Conservation (phyloP, 1,140 invertebrate species). For the Apis florea region DNA sequence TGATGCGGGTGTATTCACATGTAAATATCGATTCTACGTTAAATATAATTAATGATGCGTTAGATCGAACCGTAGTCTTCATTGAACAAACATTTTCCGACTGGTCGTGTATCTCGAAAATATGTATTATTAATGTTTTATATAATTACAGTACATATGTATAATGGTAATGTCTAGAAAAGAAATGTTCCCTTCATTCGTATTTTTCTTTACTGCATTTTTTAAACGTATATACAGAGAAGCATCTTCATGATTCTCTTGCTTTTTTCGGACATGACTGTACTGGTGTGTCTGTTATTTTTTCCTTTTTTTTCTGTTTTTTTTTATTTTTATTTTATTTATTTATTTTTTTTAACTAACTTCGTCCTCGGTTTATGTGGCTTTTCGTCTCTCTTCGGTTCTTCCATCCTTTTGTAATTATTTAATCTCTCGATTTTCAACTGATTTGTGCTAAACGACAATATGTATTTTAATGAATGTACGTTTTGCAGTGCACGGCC, state of each 20-base stretch:
- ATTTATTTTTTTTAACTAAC: slow-evolving; percentile 15
- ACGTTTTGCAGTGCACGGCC: slow-evolving; percentile 67
- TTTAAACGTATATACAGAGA: slow-evolving; percentile 70
- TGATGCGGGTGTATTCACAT: slow-evolving; percentile 28
- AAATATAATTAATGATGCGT: slow-evolving; percentile 21
- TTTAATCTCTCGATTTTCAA: slow-evolving; percentile 38
- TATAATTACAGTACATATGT: slow-evolving; percentile 52
- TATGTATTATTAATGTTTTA: slow-evolving; percentile 39
- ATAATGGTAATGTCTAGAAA: slow-evolving; percentile 48
- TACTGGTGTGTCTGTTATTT: slow-evolving; percentile 52
- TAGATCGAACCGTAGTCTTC: slow-evolving; percentile 13
- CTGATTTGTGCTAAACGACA: slow-evolving; percentile 78
- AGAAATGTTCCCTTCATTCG: slow-evolving; percentile 55
- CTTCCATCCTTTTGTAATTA: slow-evolving; percentile 21
- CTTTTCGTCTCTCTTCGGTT: slow-evolving; percentile 37
- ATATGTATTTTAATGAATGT: slow-evolving; percentile 70
- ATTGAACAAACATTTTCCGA: slow-evolving; percentile 21
- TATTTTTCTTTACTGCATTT: slow-evolving; percentile 44
- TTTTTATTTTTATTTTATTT: not conserved
- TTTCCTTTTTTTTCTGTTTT: not conserved
- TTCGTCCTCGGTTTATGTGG: slow-evolving; percentile 36
- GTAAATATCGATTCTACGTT: slow-evolving; percentile 41
- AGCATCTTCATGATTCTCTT: slow-evolving; percentile 40
- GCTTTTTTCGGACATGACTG: slow-evolving; percentile 59
- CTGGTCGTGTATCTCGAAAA: slow-evolving; percentile 40